These are phyloP conservation scores for Paraplagusia blochii DNA, from an alignment of 2,113 vertebrate genomes.

Conservation along the genomic window DNA sequence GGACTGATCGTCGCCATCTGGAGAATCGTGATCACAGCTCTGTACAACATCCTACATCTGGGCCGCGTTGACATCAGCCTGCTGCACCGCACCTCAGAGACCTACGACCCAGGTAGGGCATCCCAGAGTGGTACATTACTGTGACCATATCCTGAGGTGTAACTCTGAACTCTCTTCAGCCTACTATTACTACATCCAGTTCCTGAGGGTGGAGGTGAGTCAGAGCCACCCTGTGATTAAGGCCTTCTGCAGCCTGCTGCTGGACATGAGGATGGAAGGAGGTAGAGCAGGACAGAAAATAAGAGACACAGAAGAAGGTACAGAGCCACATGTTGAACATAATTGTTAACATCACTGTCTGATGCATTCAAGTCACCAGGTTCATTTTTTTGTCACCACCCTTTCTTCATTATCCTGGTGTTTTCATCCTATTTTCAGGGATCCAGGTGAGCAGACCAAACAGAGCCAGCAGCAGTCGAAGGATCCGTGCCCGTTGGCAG, in stretches of 20 bases:
- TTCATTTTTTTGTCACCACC: constrained; percentile 13
- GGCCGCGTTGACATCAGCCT: constrained; percentile 84
- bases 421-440: constrained; percentile 69
- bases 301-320: constrained; percentile 82
- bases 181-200: constrained; percentile 81
- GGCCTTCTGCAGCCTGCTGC: constrained; percentile 83
- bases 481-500: constrained; percentile 77
- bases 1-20: constrained; percentile 73
- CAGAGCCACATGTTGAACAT: background rate
- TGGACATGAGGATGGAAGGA: constrained; percentile 31
- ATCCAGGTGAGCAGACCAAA: constrained; percentile 60
- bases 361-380: too few species aligned
- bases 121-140: background rate
- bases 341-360: too few species aligned
- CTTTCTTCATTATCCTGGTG: background rate
- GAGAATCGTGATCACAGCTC: constrained; percentile 79
- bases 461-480: constrained; percentile 39
- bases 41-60: constrained; percentile 84
- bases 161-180: constrained; percentile 65
- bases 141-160: constrained; percentile 2
- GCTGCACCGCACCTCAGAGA: constrained; percentile 72
- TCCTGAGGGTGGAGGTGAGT: constrained; percentile 83
- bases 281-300: constrained; percentile 29
- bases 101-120: constrained; percentile 80
- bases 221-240: constrained; percentile 83